Base-by-base conservation (phyloP, 2,888 invertebrate species). In the Dasysyrphus albostriatus region DNA sequence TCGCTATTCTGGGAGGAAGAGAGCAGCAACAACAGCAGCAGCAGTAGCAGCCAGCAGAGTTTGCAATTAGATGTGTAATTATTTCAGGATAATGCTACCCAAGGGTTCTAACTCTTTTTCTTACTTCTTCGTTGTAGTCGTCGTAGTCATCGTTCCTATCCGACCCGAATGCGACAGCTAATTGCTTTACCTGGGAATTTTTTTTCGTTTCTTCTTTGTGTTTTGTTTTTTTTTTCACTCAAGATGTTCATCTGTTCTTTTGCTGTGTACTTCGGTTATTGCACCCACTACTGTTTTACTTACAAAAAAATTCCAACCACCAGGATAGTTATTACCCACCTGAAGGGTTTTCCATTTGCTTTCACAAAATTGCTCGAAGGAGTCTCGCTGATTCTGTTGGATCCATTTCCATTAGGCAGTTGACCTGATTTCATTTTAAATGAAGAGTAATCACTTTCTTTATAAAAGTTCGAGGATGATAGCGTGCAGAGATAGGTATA, bases 391-490 rank as follows among this genome's bases (percentile, higher is more conserved):
- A 37, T 70, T 34, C 63, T 69, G n/a, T 24, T 24, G 54, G 42
- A 70, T 44, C 70, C 78, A 47, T 58, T 63, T 54, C 44, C 67
- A 74, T 73, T 67, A 59, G 74, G 51, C 83, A 49, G 65, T 72
- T 87, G 87, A 87, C 87, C 87, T 83, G 87, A 83, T 87, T 87
- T 83, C 65, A 75, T 83, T 87, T 75, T 70, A 74, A 78, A 85
- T 82, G 73, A 81, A 78, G 70, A 82, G 85, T 82, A 85, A 85
- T 85, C 77, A 77, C 77, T 74, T 56, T 69, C 77, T 70, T 82
- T 85, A 49, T 54, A 58, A 34, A 39, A 42, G 32, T 19, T 9
- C n/a, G 61, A 69, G n/a, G 58, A 44, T 67, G 70, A 65, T 42
- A 65, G 19, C 37, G 67, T 67, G 34, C 67, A 73, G 56, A 54